Base-by-base conservation (phyloP, 2,797 vertebrate genomes). In the Pterois miles region DNA sequence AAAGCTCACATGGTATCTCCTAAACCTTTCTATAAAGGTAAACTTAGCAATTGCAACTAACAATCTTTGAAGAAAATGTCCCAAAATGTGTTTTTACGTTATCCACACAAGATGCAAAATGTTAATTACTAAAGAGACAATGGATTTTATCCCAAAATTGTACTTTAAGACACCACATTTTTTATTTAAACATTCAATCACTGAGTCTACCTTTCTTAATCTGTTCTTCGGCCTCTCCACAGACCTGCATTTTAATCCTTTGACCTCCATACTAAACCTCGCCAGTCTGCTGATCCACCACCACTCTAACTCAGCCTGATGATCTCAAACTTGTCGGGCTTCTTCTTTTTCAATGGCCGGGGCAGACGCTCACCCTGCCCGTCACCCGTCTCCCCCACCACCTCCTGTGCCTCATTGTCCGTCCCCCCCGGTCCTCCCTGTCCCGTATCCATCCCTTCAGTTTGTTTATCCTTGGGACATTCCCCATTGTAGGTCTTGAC, bases 401-500 rank as follows among this genome's bases (percentile, higher is more conserved):
- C 94, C 56, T 96, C 95, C 80, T 94, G 94, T 0, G 93, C 89
- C 3, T 93, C 88, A 16, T 92, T 92, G 27, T 89, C 89, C 0
- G 56, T 66, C 9, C 71, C 86, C 8, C 64, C 90, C 63, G 87
- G 88, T 6, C 36, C 79, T 4, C 56, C 89, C 76, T 91, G 87
- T 62, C 65, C 91, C 1, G 53, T 78, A 57, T 95, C 94, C 52
- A 84, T 87, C 31, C 94, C 95, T 36, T 91, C 90, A 34, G 88
- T 93, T 63, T 96, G 83, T 86, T 91, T 96, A 82, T 98, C 98
- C 89, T 96, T 98, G 76, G 98, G 98, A 76, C 98, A 99, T 60
- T 98, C 98, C 70, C 96, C 98, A 0, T 98, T 99, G 88, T 99
- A 99, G 89, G 97, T 99, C 86, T 97, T 96, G 66, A 99, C 96